Base-by-base conservation (phyloP, 2,888 invertebrate species). In the Lithosia quadra region DNA sequence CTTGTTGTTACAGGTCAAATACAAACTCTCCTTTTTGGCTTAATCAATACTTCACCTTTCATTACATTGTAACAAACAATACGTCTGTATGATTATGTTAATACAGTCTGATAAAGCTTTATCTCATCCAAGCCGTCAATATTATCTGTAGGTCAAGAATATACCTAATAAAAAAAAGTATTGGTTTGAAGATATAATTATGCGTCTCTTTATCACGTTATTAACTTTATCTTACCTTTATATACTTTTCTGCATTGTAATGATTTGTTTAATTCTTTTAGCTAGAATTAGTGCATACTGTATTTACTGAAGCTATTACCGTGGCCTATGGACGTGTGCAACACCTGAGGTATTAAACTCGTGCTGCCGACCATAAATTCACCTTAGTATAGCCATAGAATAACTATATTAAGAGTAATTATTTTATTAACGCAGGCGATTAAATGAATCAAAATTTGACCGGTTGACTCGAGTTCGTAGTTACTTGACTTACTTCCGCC, bases 61-160 rank as follows among this genome's bases (percentile, higher is more conserved):
- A 55, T 57, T 22, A 62, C 49, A 28, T 49, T 62, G 43, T 28
- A 24, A 49, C n/a, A 62, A 43, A 10, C 43, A n/a, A 58, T n/a
- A 62, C 28, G 13, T 49, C 10, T 18, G 15, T 7, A 28, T 36
- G 15, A 33, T 64, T 34, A 64, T 36, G 39, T 53, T 21, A 11
- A 39, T 39, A 59, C 9, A 15, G 10, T 11, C 13, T 62, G 70
- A 70, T 70, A 70, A 70, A 9, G 24, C 18, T 21, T 75, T 69
- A 70, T 73, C 79, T 79, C 76, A 78, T 78, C 65, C 77, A 73
- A 77, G 81, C 76, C 72, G 65, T 63, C 28, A 71, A 74, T 59
- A 57, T 66, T 78, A 82, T 84, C 81, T 75, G 72, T 84, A 87
- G 87, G 85, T 87, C 87, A 86, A 84, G 83, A 79, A 39, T 62